These are phyloP conservation scores for Ormyrus pomaceus DNA, from an alignment of 2,888 invertebrate genomes.

Conservation along the genomic window DNA sequence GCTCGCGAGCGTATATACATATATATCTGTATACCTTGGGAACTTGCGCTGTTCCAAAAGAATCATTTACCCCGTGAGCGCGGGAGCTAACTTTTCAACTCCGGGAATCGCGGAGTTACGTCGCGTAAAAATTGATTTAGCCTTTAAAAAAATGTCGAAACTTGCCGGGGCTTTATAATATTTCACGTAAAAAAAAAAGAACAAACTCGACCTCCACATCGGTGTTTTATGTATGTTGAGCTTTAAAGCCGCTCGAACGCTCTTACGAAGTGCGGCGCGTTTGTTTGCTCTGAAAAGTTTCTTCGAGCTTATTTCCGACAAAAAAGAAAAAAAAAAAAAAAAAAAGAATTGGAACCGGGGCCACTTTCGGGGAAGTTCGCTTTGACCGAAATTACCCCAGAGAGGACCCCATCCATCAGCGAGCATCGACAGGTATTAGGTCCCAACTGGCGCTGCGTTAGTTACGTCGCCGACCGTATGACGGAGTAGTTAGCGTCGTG, in stretches of 20 bases:
- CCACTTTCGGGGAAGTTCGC: no score
- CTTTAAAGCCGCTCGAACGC: no score
- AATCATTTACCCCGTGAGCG: slow-evolving; percentile 33
- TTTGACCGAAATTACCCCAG: background rate
- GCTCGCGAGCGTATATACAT: background rate
- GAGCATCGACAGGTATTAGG: no score
- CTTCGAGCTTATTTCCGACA: no score
- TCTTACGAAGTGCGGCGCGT: background rate
- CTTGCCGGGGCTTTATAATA: no score
- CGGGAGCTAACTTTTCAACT: slow-evolving; percentile 40
- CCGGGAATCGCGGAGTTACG: slow-evolving; percentile 34
- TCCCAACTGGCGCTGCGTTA: no score
- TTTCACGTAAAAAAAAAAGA: no score
- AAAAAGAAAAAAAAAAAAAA: no score
- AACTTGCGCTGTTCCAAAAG: slow-evolving; percentile 40
- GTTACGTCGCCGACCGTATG: no score
- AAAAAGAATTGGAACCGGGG: no score
- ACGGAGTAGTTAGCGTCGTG: background rate
- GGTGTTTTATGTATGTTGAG: background rate
- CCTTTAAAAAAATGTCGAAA: slow-evolving; percentile 28
- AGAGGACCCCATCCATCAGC: background rate
- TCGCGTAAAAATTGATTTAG: slow-evolving; percentile 42
- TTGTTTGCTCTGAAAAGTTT: background rate
- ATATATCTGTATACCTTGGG: slow-evolving; percentile 15
- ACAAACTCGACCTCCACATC: background rate